A percentile compares a stretch with the other conserved stretches of the same genome.
Evolutionary conservation across 2,888 invertebrate genomes (phyloP).

Genomic region (Formica aserva): DNA sequence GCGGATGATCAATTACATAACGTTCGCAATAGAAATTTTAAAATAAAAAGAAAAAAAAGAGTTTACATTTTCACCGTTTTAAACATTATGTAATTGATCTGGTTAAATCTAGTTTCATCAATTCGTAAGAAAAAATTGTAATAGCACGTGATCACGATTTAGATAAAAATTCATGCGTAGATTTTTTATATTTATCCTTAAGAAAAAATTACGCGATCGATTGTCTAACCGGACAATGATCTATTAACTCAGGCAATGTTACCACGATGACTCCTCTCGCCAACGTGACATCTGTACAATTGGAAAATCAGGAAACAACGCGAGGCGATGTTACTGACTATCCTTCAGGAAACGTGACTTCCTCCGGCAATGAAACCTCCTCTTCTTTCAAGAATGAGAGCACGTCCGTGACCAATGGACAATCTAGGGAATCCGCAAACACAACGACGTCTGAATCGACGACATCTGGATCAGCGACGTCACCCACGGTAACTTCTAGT

Average conservation of each 20-base stretch:
- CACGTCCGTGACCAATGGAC: background rate
- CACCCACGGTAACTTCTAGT: background rate
- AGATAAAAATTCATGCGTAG: background rate
- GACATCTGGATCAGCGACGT: background rate
- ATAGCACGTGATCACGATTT: background rate
- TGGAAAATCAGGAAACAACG: slow-evolving; percentile 29
- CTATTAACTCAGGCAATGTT: slow-evolving; percentile 21
- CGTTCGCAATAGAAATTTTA: background rate
- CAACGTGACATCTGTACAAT: background rate
- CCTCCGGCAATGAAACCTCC: background rate
- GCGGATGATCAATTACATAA: slow-evolving; percentile 24
- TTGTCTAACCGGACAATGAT: slow-evolving; percentile 6
- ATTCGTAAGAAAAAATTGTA: background rate
- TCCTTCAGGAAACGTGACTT: background rate
- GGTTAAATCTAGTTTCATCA: background rate
- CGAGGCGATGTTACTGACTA: background rate
- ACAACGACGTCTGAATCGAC: background rate
- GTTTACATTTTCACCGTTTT: background rate
- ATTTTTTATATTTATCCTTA: background rate
- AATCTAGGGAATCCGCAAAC: background rate
- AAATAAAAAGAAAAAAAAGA: background rate
- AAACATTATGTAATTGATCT: slow-evolving; percentile 5
- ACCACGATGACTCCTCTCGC: background rate
- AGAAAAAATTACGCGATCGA: background rate
- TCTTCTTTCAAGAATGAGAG: background rate